Base-by-base conservation (phyloP, 1,140 invertebrate genomes). In the Leucophenga varia region DNA sequence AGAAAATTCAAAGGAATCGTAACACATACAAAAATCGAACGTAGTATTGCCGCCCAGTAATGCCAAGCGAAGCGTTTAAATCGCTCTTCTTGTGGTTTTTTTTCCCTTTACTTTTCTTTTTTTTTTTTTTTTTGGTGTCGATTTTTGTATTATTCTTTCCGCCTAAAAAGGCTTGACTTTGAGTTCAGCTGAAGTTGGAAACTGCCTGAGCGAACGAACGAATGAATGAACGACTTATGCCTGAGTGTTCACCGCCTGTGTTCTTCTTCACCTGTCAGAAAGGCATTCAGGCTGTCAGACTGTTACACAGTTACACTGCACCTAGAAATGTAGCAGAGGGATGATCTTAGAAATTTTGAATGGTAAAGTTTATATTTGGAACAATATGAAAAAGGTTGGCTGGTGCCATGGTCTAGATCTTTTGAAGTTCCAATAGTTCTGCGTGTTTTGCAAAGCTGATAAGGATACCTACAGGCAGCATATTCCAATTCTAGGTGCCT, bases 1-100 rank as follows among this genome's bases (percentile, higher is more conserved):
- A 67, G 64, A 63, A 68, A 67, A 67, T 67, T 67, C 64, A 59
- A 63, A 57, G 63, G 59, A 67, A 67, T 63, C 52, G 63, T 67
- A 58, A 25, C 22, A 67, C 59, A 61, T 67, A 67, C 50, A 9
- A 42, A 51, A 65, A 61, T 52, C 61, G 63, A 51, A 41, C 55
- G 25, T n/a, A 8, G 25, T n/a, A 30, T 30, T 30, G 25, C 25
- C 7, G 7, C 25, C 25, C 25, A 30, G 7, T n/a, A 7, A 47
- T 63, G 7, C 12, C 25, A 30, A 7, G 25, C 25, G 7, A n/a
- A 7, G 25, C 12, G n/a, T 30, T 30, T n/a, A 7, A 30, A 8
- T 39, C 38, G 47, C 12, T 30, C 7, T 30, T 30, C 12, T 30
- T 30, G 7, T 30, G 7, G 25, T 30, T 46, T 56, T 55, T 57